Evolutionary conservation across 2,888 invertebrate genomes (phyloP).

Genomic region (Scaptomyza cyrtandrae): DNA sequence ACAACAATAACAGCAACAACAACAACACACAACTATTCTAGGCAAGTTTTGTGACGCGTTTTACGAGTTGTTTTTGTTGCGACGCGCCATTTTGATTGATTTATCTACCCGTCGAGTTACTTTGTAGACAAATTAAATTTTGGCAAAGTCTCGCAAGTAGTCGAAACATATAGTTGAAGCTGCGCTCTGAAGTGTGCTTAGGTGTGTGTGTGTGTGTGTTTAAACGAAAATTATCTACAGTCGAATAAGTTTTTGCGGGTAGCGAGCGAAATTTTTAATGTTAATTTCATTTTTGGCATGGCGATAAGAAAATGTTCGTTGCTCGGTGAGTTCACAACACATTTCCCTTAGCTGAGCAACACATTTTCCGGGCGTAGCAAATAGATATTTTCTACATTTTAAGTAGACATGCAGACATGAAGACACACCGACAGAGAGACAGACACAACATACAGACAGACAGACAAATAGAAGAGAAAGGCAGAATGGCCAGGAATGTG

Average conservation of each 20-base stretch:
- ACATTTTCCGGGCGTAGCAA: constrained; percentile 72
- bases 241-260: constrained; percentile 75
- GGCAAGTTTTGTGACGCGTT: constrained; percentile 44
- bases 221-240: constrained; percentile 79
- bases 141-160: constrained; percentile 41
- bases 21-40: constrained; percentile 38
- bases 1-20: constrained; percentile 27
- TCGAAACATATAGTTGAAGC: constrained; percentile 29
- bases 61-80: constrained; percentile 39
- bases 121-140: constrained; percentile 77
- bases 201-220: constrained; percentile 2
- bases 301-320: constrained; percentile 68
- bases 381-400: constrained; percentile 80
- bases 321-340: constrained; percentile 37
- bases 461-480: constrained; percentile 1
- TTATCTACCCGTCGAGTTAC: constrained; percentile 71
- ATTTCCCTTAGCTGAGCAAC: constrained; percentile 39
- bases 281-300: constrained; percentile 66
- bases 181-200: constrained; percentile 19
- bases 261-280: constrained; percentile 72
- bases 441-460: constrained; percentile 6
- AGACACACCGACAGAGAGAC: constrained; percentile 2
- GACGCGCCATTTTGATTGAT: constrained; percentile 69
- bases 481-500: constrained; percentile 54
- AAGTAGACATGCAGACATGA: constrained; percentile 59